Evolutionary conservation across 2,113 vertebrate genomes (phyloP).

Genomic region (Arizona elegans): DNA sequence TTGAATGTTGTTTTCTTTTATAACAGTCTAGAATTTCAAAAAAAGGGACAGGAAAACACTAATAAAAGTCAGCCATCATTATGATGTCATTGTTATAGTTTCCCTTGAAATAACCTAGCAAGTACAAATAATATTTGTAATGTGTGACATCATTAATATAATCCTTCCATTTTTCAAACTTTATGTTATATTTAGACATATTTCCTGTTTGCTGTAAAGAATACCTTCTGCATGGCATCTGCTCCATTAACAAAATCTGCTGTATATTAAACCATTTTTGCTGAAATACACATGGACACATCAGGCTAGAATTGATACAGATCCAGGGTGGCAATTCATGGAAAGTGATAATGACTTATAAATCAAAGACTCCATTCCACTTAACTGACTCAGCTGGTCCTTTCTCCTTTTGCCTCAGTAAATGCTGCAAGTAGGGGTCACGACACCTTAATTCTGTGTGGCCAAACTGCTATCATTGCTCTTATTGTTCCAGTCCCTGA

Average conservation of each 20-base stretch:
- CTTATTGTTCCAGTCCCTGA: background rate
- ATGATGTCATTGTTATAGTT: constrained; percentile 79
- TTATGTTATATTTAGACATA: constrained; percentile 68
- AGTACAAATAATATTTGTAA: constrained; percentile 85
- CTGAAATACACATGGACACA: constrained; percentile 34
- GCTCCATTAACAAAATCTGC: constrained; percentile 63
- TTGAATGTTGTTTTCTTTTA: constrained; percentile 64
- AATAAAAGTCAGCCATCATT: constrained; percentile 76
- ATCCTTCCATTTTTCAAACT: constrained; percentile 76
- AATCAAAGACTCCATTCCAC: background rate
- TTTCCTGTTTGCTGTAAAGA: constrained; percentile 76
- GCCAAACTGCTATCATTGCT: background rate
- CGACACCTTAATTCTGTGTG: background rate
- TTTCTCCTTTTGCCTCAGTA: background rate
- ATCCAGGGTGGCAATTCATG: constrained; percentile 32
- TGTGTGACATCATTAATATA: constrained; percentile 79
- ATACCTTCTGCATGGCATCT: constrained; percentile 68
- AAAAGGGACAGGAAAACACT: constrained; percentile 68
- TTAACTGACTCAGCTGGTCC: background rate
- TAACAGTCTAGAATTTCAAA: constrained; percentile 68
- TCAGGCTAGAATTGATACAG: constrained; percentile 28
- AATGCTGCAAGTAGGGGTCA: background rate
- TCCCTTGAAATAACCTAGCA: constrained; percentile 75
- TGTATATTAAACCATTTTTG: constrained; percentile 65
- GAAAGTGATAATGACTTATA: constrained; percentile 38